A percentile compares a stretch with the other conserved stretches of the same genome.
Evolutionary conservation across 2,797 vertebrate genomes (phyloP).

Genomic region (Luscinia luscinia): DNA sequence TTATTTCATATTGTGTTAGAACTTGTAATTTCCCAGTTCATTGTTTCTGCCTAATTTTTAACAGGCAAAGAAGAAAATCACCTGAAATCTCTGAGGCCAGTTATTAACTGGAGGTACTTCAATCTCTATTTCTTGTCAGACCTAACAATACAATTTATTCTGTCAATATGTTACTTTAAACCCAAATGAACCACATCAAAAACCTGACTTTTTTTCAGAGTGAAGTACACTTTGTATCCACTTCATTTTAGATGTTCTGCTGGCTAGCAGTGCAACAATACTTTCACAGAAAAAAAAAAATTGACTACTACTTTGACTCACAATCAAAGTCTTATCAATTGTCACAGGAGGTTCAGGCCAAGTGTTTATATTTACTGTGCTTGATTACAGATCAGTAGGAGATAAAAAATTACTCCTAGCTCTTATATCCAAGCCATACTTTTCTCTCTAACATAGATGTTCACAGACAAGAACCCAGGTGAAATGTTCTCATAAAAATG

Average conservation of each 20-base stretch:
- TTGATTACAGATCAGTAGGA: constrained; percentile 50
- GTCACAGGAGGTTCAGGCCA: background rate
- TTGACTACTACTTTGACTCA: background rate
- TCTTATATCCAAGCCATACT: constrained; percentile 21
- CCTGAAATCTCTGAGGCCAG: background rate
- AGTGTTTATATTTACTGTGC: constrained; percentile 10
- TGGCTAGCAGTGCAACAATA: background rate
- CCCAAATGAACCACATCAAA: constrained; percentile 21
- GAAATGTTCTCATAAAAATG: constrained; percentile 43
- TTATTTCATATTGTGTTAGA: background rate
- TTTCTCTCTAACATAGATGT: constrained; percentile 11
- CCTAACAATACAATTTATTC: constrained; percentile 44
- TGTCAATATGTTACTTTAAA: constrained; percentile 39
- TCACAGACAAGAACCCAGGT: constrained; percentile 9
- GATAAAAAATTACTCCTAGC: constrained; percentile 7
- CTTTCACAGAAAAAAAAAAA: background rate
- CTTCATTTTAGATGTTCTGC: constrained; percentile 52
- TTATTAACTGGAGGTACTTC: constrained; percentile 22
- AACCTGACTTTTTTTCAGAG: background rate
- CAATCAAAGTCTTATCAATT: constrained; percentile 32
- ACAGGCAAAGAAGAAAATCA: background rate
- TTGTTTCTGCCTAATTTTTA: background rate
- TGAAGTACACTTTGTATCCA: constrained; percentile 9
- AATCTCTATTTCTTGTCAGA: background rate
- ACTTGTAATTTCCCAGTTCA: background rate